Base-by-base conservation (phyloP, 37 sponge, comb jelly and placozoan genomes). In the Oopsacas minuta region DNA sequence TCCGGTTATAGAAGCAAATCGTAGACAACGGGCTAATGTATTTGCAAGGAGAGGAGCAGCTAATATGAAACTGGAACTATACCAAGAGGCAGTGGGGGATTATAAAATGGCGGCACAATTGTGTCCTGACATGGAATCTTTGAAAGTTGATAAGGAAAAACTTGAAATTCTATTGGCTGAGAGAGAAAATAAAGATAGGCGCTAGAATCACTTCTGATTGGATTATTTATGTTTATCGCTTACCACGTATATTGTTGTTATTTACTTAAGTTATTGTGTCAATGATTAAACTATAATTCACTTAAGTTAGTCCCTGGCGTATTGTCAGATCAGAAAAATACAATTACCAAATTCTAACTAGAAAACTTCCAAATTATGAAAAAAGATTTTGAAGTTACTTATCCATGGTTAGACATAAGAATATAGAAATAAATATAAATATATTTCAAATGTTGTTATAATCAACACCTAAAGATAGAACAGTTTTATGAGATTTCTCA, bases 41-140 rank as follows among this genome's bases (percentile, higher is more conserved):
- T 90, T 91, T 82, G 97, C 85, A 34, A 83, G 94, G 42, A 87
- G 97, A 82, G 97, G 97, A 1, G 87, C 94, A 36, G 97, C 97
- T 0, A 92, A 90, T 84, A 89, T 89, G 36, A 85, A 93, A 34
- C 42, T 84, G 36, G 91, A 61, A n/a, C 75, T 10, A 10, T 61
- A 61, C 75, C 3, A 61, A 61, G 7, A 3, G 22, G 75, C 75
- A 20, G 75, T 61, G 75, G 22, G 75, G 5, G 75, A 61, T n/a
- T 61, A 61, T 61, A 34, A 3, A 61, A 61, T 12, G 22, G 75
- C 75, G 7, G 30, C 1, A 20, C 17, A 3, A 3, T 34, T 61
- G 32, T 61, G 75, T n/a, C 75, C 75, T 7, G 75, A 61, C 5
- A 32, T 61, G 30, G 75, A 61, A 61, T 61, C 75, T 10, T 34